Conservation (phyloP, 2,888 invertebrate species). For the Caenorhabditis afra region DNA sequence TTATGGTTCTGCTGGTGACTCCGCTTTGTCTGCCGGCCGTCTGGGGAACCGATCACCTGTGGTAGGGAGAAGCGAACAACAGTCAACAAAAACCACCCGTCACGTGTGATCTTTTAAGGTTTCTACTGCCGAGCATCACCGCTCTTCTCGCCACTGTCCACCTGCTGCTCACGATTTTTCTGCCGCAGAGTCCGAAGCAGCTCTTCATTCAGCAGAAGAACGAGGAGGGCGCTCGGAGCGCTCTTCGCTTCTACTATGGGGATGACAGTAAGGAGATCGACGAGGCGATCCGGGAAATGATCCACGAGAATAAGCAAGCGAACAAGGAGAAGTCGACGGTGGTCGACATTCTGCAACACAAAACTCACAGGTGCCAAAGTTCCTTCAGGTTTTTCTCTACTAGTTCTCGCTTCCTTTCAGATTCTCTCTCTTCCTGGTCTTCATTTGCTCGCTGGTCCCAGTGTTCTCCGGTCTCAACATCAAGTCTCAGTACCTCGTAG, state of each 20-base stretch:
- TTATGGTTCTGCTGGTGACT: slow-evolving; percentile 65
- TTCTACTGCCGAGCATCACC: slow-evolving; percentile 58
- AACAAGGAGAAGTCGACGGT: slow-evolving; percentile 28
- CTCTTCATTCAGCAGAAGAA: slow-evolving; percentile 72
- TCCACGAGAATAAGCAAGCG: slow-evolving; percentile 52
- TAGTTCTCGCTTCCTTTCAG: slow-evolving; percentile 60
- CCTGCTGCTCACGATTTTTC: slow-evolving; percentile 63
- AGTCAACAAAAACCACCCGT: no score
- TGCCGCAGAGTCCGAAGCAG: slow-evolving; percentile 78
- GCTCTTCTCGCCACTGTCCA: slow-evolving; percentile 68
- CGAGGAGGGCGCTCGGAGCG: slow-evolving; percentile 60
- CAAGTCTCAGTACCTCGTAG: slow-evolving; percentile 74
- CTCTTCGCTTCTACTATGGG: slow-evolving; percentile 74
- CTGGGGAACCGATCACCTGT: slow-evolving; percentile 69
- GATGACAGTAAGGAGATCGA: slow-evolving; percentile 59
- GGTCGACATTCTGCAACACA: slow-evolving; percentile 53
- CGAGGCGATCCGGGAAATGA: slow-evolving; percentile 49
- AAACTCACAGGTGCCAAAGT: slow-evolving; percentile 37
- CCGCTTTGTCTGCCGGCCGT: slow-evolving; percentile 73
- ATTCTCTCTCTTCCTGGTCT: slow-evolving; percentile 70
- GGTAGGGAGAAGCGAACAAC: slow-evolving; percentile 49
- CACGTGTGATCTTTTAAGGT: slow-evolving; percentile 48
- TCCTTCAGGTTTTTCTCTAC: no score
- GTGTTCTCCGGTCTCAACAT: slow-evolving; percentile 75
- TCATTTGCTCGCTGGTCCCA: slow-evolving; percentile 72